Evolutionary conservation across 2,113 vertebrate species (phyloP), one percentile per base, ranked within the genome.

Genomic region (Oryzias woworae): DNA sequence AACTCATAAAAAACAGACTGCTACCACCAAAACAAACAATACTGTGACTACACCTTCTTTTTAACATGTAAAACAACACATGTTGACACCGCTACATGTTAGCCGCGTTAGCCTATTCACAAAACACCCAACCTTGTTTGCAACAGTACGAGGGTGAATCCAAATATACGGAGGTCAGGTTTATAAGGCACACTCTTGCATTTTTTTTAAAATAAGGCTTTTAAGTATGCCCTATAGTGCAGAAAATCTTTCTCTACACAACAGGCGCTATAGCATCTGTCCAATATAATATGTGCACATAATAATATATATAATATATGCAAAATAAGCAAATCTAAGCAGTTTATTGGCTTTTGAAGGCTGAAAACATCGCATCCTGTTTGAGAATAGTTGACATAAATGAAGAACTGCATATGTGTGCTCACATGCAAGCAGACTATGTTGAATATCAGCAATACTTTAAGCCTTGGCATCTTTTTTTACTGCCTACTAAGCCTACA

Each of bases 401-500:
- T 24, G 44, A 36, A 63, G 50, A 36, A 24, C n/a, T 43, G 57
- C 52, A 60, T 73, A 53, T 61, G 67, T 65, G 42, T 2, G 28
- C 46, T 73, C 83, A 77, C 44, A 14, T 81, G 59, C 53, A 52
- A 50, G 61, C 20, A 14, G 22, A 4, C 47, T 50, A 64, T 66
- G 28, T 74, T 58, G 31, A 49, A 73, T 78, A 77, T 78, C 62
- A 20, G 13, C 82, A 78, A 81, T 78, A 72, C 84, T 69, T 77
- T 87, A 85, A 89, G 82, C 82, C 77, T 18, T 1, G 4, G 66
- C 49, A 73, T 87, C 79, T 85, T 80, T 73, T 83, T 88, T 88
- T 84, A 88, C 79, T 75, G 80, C 65, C 74, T 77, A 80, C 57
- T 85, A 88, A 89, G 78, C 81, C 78, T 58, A 74, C 69, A 85